A percentile compares a stretch with the other conserved stretches of the same genome.
phyloP scores from a whole-genome alignment of 2,113 vertebrate genomes.

The Leucopsar rothschildi region DNA sequence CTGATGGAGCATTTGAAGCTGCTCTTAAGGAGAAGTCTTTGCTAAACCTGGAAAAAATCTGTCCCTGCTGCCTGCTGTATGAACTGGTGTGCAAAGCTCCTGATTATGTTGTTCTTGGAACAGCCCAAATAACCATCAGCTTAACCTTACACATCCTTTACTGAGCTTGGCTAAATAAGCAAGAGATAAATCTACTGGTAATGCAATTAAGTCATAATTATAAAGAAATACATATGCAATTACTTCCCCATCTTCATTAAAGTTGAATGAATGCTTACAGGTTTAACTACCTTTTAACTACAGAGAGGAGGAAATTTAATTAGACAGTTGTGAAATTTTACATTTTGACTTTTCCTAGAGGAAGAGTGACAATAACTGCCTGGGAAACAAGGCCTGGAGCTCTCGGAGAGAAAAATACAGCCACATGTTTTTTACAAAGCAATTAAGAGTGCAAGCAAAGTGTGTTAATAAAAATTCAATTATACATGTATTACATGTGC shows the following conservation, averaged over 20 bases:
- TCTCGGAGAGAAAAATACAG: not conserved
- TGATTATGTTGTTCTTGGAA: not conserved
- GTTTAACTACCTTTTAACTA: conserved; percentile 65
- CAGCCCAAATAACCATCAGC: not conserved
- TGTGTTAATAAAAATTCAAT: conserved; percentile 21
- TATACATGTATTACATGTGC: not conserved
- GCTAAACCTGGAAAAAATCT: not conserved
- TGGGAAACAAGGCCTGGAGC: not conserved
- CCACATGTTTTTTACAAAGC: not conserved
- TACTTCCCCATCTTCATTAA: conserved; percentile 51
- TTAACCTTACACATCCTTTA: not conserved
- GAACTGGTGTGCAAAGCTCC: not conserved
- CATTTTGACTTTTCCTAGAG: not conserved
- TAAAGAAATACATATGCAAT: conserved; percentile 62
- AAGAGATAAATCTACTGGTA: conserved; percentile 37
- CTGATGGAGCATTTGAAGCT: not conserved
- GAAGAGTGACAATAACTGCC: not conserved
- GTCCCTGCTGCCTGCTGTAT: not conserved
- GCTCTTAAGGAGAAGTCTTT: not conserved
- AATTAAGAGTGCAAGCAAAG: not conserved
- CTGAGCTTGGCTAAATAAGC: conserved; percentile 40
- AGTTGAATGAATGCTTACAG: conserved; percentile 44
- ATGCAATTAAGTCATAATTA: conserved; percentile 60
- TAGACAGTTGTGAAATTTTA: not conserved
- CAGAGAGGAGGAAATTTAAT: conserved; percentile 37